Evolutionary conservation across 2,797 vertebrate species (phyloP).

Genomic region (Meriones psammophilus): DNA sequence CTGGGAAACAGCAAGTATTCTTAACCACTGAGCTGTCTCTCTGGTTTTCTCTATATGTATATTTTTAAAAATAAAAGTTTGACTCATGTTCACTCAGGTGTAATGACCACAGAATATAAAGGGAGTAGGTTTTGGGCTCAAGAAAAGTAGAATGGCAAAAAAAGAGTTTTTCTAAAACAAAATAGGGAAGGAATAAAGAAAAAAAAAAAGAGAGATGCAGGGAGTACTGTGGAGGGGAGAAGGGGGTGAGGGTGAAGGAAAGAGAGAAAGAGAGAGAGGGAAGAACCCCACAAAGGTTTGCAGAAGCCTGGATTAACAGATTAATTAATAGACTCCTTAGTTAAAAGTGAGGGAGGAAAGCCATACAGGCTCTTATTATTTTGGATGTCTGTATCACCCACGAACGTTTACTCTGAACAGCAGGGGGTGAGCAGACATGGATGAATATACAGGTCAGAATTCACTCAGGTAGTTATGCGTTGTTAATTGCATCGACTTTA

Average conservation of each 20-base stretch:
- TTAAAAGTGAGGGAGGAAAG: not conserved
- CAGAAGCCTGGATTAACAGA: not conserved
- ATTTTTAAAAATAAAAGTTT: not conserved
- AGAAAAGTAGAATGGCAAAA: not conserved
- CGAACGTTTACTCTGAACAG: not conserved
- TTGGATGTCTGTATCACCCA: not conserved
- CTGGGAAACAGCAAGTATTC: not conserved
- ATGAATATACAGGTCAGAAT: not conserved
- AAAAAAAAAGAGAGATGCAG: not conserved
- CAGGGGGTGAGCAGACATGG: not conserved
- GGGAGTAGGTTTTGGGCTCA: not conserved
- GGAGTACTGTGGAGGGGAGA: not conserved
- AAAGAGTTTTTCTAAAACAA: not conserved
- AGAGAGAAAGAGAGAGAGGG: not conserved
- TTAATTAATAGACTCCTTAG: not conserved
- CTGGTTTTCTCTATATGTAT: not conserved
- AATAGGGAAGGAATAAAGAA: not conserved
- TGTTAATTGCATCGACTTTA: not conserved
- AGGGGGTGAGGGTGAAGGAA: not conserved
- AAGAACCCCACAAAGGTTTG: not conserved
- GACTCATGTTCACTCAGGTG: conserved; percentile 12
- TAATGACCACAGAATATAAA: not conserved
- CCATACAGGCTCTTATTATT: not conserved
- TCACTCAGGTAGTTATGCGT: not conserved
- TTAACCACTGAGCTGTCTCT: not conserved